These are phyloP conservation scores for Xiphydria camelus DNA, from an alignment of 2,888 invertebrate genomes.

Conservation along the genomic window DNA sequence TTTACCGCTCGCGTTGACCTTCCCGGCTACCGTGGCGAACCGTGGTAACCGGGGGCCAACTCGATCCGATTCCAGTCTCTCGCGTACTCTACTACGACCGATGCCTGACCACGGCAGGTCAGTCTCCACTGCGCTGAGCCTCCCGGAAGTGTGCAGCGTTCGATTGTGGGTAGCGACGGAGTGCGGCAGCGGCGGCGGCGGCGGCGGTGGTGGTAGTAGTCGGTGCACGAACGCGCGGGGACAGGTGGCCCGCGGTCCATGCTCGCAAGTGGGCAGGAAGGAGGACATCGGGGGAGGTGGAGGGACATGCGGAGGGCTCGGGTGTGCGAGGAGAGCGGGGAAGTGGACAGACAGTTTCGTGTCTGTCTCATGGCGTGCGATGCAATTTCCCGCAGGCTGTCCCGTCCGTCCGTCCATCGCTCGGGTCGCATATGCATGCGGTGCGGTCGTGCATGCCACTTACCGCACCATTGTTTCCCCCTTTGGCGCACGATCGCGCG, in stretches of 20 bases:
- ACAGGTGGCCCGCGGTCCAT: constrained; percentile 41
- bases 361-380: constrained; percentile 34
- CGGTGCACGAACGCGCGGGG: too few species aligned
- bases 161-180: neutral
- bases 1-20: too few species aligned
- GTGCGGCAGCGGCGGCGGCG: too few species aligned
- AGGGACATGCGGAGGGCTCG: neutral
- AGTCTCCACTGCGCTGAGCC: too few species aligned
- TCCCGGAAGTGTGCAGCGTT: neutral
- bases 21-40: too few species aligned
- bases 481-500: constrained; percentile 2
- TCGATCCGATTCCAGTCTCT: too few species aligned
- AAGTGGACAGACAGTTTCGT: constrained; percentile 29
- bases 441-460: constrained; percentile 36
- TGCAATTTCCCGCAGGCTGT: constrained; percentile 35
- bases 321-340: too few species aligned
- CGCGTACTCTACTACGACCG: too few species aligned
- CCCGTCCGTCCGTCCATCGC: constrained; percentile 28
- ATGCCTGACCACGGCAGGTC: too few species aligned
- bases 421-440: too few species aligned
- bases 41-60: too few species aligned
- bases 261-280: constrained; percentile 40
- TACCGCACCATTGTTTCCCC: constrained; percentile 33
- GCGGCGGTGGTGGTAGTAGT: too few species aligned
- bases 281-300: neutral